phyloP scores from a whole-genome alignment of 2,888 invertebrate genomes.

The Trisateles emortualis region DNA sequence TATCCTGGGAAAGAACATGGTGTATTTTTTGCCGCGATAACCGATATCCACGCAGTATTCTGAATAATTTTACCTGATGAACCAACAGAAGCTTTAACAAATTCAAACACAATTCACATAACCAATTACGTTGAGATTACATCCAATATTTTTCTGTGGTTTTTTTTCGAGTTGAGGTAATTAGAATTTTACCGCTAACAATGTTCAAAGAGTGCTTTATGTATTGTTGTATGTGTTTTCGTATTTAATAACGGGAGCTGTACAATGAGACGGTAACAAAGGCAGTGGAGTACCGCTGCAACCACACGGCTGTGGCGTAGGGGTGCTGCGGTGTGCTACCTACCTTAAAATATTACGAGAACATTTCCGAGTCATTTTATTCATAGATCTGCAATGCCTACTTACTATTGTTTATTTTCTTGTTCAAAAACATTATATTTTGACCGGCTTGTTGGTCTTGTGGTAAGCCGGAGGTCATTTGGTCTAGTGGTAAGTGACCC shows the following conservation, averaged over 20 bases:
- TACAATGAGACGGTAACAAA: conserved; percentile 49
- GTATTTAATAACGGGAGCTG: conserved; percentile 37
- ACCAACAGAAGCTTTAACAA: neutral
- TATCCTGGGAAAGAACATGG: too few relatives aligned
- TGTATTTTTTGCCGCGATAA: too few relatives aligned
- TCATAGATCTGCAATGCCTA: conserved; percentile 44
- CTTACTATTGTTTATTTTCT: conserved; percentile 13
- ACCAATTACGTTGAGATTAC: conserved; percentile 4
- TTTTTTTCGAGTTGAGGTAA: conserved; percentile 12
- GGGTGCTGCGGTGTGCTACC: conserved; percentile 5
- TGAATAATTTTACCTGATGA: neutral
- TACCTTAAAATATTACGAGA: conserved; percentile 16
- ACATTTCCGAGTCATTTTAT: conserved; percentile 49
- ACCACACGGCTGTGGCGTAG: neutral
- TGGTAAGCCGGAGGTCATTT: too few relatives aligned
- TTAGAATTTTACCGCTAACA: conserved; percentile 21
- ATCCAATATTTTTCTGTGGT: conserved; percentile 15
- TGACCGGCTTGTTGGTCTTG: too few relatives aligned
- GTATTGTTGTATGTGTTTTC: conserved; percentile 25
- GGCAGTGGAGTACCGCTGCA: conserved; percentile 33
- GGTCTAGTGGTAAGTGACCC: too few relatives aligned
- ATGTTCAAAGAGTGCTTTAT: conserved; percentile 30
- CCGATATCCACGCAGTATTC: neutral
- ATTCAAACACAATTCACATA: conserved; percentile 3
- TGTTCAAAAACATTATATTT: neutral